Conservation (phyloP, 2,113 vertebrate genomes). For the Catharus fuscescens region DNA sequence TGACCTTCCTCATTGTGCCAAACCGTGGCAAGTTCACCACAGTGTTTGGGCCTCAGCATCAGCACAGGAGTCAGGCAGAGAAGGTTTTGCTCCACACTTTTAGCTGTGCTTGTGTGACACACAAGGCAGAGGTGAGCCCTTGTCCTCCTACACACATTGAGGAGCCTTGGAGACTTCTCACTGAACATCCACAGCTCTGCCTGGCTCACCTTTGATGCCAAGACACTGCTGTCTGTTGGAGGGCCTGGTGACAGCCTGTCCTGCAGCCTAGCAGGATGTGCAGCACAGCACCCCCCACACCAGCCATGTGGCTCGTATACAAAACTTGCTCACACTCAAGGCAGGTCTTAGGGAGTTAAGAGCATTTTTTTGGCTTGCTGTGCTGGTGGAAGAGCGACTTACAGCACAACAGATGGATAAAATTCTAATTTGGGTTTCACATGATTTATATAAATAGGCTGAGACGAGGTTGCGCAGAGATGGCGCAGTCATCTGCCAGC, state of each 20-base stretch:
- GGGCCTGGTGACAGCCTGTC: not conserved
- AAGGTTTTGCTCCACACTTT: not conserved
- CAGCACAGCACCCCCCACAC: not conserved
- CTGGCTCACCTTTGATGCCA: not conserved
- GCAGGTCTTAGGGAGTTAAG: constrained; percentile 6
- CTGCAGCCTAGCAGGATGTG: not conserved
- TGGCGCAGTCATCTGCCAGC: constrained; percentile 45
- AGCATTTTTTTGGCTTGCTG: constrained; percentile 24
- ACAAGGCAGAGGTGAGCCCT: not conserved
- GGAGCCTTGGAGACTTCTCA: not conserved
- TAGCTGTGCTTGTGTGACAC: not conserved
- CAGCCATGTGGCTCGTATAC: not conserved
- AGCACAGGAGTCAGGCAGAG: not conserved
- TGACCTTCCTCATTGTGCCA: not conserved
- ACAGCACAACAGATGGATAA: constrained; percentile 55
- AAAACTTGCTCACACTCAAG: not conserved
- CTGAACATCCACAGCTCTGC: not conserved
- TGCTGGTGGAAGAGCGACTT: constrained; percentile 13
- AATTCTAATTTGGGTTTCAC: constrained; percentile 64
- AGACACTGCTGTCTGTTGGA: not conserved
- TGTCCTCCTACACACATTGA: not conserved
- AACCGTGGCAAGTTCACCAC: not conserved
- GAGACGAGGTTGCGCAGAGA: constrained; percentile 9
- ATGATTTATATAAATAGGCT: constrained; percentile 66
- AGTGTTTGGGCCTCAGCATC: not conserved